Evolutionary conservation across 2,113 vertebrate genomes (phyloP).

Genomic region (Ammodytes dubius): DNA sequence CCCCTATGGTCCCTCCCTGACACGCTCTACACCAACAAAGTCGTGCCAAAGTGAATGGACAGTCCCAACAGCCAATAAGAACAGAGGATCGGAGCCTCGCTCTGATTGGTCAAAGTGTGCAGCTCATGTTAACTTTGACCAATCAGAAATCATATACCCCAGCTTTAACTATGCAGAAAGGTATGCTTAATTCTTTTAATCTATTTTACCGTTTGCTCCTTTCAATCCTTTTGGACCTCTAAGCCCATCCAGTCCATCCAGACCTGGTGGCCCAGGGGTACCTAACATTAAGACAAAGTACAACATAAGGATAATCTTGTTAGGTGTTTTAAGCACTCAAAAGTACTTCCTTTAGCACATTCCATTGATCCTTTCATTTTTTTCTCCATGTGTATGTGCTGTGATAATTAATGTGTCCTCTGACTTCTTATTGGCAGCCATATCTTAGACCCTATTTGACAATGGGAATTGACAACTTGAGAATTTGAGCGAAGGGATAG

Average conservation of each 20-base stretch:
- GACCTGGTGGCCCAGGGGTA: constrained; percentile 58
- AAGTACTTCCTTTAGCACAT: neutral
- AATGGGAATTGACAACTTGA: neutral
- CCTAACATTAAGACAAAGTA: constrained; percentile 55
- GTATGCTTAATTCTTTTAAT: neutral
- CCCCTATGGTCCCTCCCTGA: too few relatives aligned
- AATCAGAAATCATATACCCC: too few relatives aligned
- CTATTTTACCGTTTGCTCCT: constrained; percentile 61
- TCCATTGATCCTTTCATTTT: neutral
- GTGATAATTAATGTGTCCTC: neutral
- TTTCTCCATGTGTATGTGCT: neutral
- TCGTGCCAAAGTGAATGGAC: too few relatives aligned
- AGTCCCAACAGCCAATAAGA: too few relatives aligned
- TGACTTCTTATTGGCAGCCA: neutral
- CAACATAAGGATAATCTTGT: neutral
- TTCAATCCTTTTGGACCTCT: constrained; percentile 71
- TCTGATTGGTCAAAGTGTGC: too few relatives aligned
- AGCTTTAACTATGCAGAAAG: neutral
- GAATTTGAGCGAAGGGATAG: neutral
- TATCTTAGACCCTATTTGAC: neutral
- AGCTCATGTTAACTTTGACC: too few relatives aligned
- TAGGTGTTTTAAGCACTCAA: neutral
- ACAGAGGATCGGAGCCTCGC: too few relatives aligned
- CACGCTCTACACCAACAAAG: too few relatives aligned
- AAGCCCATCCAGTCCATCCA: constrained; percentile 76